Evolutionary conservation across 1,140 invertebrate species (phyloP).

Genomic region (Drosophila funebris): DNA sequence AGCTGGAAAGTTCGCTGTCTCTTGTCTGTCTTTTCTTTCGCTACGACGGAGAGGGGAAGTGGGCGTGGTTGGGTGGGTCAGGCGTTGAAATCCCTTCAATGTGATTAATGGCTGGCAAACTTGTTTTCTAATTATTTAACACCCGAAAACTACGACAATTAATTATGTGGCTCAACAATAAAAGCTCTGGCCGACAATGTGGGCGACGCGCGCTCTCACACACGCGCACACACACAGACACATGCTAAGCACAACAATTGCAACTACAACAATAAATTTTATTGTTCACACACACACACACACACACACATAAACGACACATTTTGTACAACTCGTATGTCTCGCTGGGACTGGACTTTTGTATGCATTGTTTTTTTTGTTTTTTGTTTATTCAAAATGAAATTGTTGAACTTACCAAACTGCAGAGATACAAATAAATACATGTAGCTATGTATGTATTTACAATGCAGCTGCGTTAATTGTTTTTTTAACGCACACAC

Average conservation of each 20-base stretch:
- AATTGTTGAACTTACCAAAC: constrained; percentile 59
- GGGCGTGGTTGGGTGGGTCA: not conserved
- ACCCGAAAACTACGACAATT: constrained; percentile 80
- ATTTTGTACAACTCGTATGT: constrained; percentile 17
- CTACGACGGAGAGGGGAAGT: not conserved
- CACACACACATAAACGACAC: constrained; percentile 28
- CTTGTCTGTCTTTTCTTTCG: not conserved
- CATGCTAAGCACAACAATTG: constrained; percentile 63
- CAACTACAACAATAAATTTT: constrained; percentile 75
- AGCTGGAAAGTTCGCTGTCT: not conserved
- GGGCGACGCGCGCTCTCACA: constrained; percentile 51
- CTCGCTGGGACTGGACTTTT: constrained; percentile 46
- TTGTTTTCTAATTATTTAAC: constrained; percentile 83
- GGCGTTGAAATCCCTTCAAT: constrained; percentile 30
- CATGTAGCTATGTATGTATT: constrained; percentile 6
- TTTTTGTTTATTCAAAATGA: constrained; percentile 55
- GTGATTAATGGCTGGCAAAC: constrained; percentile 77
- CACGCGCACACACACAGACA: constrained; percentile 20
- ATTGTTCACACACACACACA: constrained; percentile 55
- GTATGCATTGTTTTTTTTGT: constrained; percentile 44
- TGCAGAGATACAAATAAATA: constrained; percentile 20
- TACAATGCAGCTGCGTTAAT: constrained; percentile 68
- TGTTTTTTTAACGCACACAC: constrained; percentile 71
- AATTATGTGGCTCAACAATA: constrained; percentile 81
- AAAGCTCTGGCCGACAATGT: constrained; percentile 66